A percentile compares a stretch with the other conserved stretches of the same genome.
These are phyloP conservation scores for Lagopus muta DNA, from an alignment of 2,113 vertebrate species.

Conservation along the genomic window DNA sequence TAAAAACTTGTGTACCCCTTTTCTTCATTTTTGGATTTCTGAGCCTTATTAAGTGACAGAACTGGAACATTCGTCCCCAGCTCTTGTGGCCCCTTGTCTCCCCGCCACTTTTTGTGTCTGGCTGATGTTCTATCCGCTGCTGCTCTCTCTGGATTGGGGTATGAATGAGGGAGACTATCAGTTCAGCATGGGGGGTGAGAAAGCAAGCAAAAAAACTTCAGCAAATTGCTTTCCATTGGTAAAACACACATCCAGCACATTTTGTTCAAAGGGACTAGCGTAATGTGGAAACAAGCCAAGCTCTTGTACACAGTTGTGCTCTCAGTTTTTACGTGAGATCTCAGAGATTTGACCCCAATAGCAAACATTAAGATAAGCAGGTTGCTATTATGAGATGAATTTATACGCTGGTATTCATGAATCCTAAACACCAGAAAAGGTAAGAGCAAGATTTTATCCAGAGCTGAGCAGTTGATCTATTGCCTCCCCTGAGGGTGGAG, in stretches of 20 bases:
- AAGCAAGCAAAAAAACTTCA: conserved; percentile 37
- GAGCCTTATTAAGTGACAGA: conserved; percentile 66
- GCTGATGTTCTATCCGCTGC: conserved; percentile 2
- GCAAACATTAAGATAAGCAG: background rate
- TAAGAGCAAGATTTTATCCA: background rate
- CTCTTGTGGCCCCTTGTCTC: background rate
- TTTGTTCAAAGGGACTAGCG: background rate
- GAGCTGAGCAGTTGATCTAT: background rate
- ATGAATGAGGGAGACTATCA: conserved; percentile 50
- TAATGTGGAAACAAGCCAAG: background rate
- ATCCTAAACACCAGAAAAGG: background rate
- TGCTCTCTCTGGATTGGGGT: background rate
- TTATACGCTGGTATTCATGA: background rate
- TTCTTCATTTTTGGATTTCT: conserved; percentile 31
- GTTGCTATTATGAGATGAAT: background rate
- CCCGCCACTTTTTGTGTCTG: background rate
- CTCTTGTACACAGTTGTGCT: background rate
- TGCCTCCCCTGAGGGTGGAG: background rate
- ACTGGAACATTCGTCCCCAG: background rate
- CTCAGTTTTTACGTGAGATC: fast-evolving
- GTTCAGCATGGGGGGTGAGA: background rate
- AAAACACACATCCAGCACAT: background rate
- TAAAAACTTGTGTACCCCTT: background rate
- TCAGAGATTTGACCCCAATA: background rate
- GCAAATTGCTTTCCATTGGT: background rate